A percentile compares a stretch with the other conserved stretches of the same genome.
Evolutionary conservation across 2,888 invertebrate species (phyloP).

Genomic region (Platycheirus albimanus): DNA sequence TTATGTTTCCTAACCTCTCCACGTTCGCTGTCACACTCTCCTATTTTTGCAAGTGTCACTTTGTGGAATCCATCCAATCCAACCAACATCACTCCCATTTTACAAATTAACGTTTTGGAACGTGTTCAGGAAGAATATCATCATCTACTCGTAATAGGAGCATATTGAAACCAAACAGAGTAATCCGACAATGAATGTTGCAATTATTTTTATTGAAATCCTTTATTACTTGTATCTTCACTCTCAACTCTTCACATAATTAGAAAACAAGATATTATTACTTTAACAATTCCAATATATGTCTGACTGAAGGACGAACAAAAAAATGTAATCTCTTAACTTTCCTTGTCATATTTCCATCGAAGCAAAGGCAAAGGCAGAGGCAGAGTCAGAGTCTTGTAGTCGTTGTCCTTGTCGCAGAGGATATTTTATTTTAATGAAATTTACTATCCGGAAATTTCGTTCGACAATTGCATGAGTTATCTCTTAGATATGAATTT

Average conservation of each 20-base stretch:
- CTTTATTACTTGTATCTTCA: no score
- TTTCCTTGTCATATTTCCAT: constrained; percentile 2
- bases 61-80: constrained; percentile 33
- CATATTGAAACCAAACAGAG: no score
- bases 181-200: no score
- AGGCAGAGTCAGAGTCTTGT: not conserved
- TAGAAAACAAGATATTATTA: not conserved
- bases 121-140: no score
- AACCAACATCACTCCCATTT: constrained; percentile 11
- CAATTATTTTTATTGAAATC: no score
- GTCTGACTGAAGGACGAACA: not conserved
- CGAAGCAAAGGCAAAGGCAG: no score
- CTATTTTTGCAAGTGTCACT: no score
- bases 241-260: no score
- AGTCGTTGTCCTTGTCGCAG: constrained; percentile 22
- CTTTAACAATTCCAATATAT: not conserved
- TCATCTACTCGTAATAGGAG: no score
- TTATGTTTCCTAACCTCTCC: constrained; percentile 45
- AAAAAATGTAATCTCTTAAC: constrained; percentile 39
- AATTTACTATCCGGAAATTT: constrained; percentile 57
- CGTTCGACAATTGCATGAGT: constrained; percentile 70
- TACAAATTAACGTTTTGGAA: no score
- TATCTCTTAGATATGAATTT: constrained; percentile 62
- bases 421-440: constrained; percentile 58
- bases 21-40: constrained; percentile 8